Base-by-base conservation (phyloP, 2,113 vertebrate species). In the Solenodon paradoxus region DNA sequence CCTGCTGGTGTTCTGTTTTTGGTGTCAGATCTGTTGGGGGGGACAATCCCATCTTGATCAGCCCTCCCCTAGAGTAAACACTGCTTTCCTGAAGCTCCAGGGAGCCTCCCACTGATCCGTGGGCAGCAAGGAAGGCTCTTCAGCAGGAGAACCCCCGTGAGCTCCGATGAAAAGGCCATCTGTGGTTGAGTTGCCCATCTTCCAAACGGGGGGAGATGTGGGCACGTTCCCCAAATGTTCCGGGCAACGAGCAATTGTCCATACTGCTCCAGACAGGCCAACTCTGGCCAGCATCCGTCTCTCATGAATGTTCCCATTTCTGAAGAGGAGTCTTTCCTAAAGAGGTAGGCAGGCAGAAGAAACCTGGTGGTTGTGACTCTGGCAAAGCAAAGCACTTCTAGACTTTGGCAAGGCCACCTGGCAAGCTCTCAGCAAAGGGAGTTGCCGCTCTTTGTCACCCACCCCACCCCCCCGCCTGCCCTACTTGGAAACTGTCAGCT, bases 151-250 rank as follows among this genome's bases (percentile, higher is more conserved):
- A 49, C 1, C 30, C 15, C 30, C 19, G 24, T 40, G 22, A 66
- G 51, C 49, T 35, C 1, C 22, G 17, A 40, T 22, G 16, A 19
- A 85, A 22, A 38, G 61, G 45, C 28, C 35, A 2, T 59, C 61
- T 32, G 32, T 69, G 5, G 3, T 71, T 4, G 1, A n/a, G 51
- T 28, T 30, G 12, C 49, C 0, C 0, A 0, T 9, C 7, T 20
- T 53, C 55, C 86, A 42, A 66, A 64, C 55, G 51, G 64, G 88
- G 81, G 49, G 26, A 9, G 24, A 40, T 12, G 0, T 22, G n/a
- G 85, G 72, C 11, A 40, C 69, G 19, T 78, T 84, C 81, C 66
- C 24, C 64, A 55, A 26, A 87, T 26, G 32, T 88, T 49, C 63
- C 5, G 17, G 42, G 11, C 0, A 0, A 2, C 38, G 38, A 66